Base-by-base conservation (phyloP, 2,888 invertebrate species). In the Xylota segnis region DNA sequence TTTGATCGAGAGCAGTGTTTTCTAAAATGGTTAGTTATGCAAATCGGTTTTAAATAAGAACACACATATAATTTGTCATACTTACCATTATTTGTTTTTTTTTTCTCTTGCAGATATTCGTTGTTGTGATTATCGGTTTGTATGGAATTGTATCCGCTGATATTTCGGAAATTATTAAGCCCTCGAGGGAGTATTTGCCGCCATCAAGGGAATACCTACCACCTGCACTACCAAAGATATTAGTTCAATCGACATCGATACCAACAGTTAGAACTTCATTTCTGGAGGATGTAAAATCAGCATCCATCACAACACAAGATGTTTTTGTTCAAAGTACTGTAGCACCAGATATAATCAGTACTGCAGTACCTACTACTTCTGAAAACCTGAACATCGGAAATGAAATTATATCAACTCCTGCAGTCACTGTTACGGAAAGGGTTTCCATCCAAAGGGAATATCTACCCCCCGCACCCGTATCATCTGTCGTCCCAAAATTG, bases 111-210 rank as follows among this genome's bases (percentile, higher is more conserved):
- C 34, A 72, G 71, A 72, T 59, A 27, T 37, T 59, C 4, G 5
- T 34, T 50, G 10, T 59, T 59, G 14, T 72, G n/a, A 12, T 50
- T 4, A 14, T 50, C 7, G 50, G n/a, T 10, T 59, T 59, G 4
- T 72, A 16, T 27, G 59, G 59, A 27, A 12, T 37, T 37, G 59
- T 50, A 23, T 72, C 59, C 10, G 50, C 59, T 12, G 71, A 72
- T 61, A 37, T 72, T 23, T 59, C 59, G 14, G 71, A 72, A 37
- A 72, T 72, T 14, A 50, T 72, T 16, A 72, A 61, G 4, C 59
- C 59, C 1, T 72, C 71, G 6, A 72, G 34, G 14, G 23, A 40
- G 2, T 59, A 71, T 23, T 14, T 71, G 23, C 71, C 43, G 7
- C 70, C 71, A 37, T 16, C 59, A 7, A 18, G 43, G 4, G 56